Evolutionary conservation across 2,888 invertebrate species (phyloP).

Genomic region (Polydrusus pterygomalis): DNA sequence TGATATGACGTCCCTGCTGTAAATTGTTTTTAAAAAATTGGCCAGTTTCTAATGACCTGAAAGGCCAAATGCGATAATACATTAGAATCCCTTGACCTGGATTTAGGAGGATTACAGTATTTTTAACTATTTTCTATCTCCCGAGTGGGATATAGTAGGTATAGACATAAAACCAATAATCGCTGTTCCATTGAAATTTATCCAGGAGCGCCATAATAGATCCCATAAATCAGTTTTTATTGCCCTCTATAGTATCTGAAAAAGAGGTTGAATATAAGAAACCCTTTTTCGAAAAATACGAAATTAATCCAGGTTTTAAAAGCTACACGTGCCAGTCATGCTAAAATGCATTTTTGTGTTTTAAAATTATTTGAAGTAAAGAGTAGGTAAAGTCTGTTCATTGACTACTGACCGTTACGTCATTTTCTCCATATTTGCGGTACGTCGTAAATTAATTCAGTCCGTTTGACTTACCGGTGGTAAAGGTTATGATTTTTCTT

Average conservation of each 20-base stretch:
- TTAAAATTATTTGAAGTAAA: too few relatives aligned
- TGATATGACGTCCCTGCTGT: too few relatives aligned
- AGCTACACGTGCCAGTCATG: not conserved
- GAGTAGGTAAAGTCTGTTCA: too few relatives aligned
- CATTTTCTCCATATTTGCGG: too few relatives aligned
- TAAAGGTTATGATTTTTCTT: too few relatives aligned
- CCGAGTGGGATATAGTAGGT: not conserved
- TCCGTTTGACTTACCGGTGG: too few relatives aligned
- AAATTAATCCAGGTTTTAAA: slow-evolving; percentile 3
- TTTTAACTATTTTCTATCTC: not conserved
- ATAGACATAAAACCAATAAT: slow-evolving; percentile 8
- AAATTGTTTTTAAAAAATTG: too few relatives aligned
- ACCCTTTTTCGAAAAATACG: slow-evolving; percentile 7
- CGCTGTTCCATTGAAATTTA: slow-evolving; percentile 1
- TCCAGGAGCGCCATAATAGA: not conserved
- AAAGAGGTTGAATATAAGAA: not conserved
- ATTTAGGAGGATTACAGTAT: not conserved
- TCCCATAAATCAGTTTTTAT: slow-evolving; percentile 30
- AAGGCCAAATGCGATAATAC: not conserved
- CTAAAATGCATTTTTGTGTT: not conserved
- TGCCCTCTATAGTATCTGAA: slow-evolving; percentile 4
- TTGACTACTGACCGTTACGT: too few relatives aligned
- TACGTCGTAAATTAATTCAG: too few relatives aligned
- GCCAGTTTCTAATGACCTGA: too few relatives aligned
- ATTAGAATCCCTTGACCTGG: slow-evolving; percentile 4